A percentile compares a stretch with the other conserved stretches of the same genome.
phyloP scores from a whole-genome alignment of 2,113 vertebrate species.

The Cyanistes caeruleus region DNA sequence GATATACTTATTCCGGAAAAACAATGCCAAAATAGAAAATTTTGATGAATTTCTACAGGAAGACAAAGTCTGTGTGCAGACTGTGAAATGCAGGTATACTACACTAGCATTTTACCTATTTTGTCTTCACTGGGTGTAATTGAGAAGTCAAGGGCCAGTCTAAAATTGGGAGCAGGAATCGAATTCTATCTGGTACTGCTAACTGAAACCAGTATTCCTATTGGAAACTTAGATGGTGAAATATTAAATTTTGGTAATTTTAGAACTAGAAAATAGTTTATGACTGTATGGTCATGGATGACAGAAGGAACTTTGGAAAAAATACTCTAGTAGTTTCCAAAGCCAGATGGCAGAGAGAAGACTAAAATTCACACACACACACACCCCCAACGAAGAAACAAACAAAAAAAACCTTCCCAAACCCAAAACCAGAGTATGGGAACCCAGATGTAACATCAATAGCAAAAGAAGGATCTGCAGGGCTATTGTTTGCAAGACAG shows the following conservation, averaged over 20 bases:
- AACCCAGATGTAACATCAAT: not conserved
- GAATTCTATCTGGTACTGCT: not conserved
- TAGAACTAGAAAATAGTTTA: slow-evolving; percentile 23
- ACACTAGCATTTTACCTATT: not conserved
- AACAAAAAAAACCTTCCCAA: not conserved
- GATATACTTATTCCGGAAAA: slow-evolving; percentile 19
- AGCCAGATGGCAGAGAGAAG: slow-evolving; percentile 20
- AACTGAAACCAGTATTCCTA: slow-evolving; percentile 8
- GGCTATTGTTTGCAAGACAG: not conserved
- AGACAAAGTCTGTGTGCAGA: not conserved
- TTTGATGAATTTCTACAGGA: not conserved
- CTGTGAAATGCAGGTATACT: not conserved
- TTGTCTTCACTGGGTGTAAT: not conserved
- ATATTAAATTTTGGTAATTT: slow-evolving; percentile 35
- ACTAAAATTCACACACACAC: not conserved
- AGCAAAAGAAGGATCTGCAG: not conserved
- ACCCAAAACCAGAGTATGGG: not conserved
- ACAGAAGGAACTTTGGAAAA: not conserved
- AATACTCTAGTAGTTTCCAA: not conserved
- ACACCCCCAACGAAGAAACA: not conserved
- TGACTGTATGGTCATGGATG: not conserved
- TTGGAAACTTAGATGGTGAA: not conserved
- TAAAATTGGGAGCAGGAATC: not conserved
- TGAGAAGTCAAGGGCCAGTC: not conserved
- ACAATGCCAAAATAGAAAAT: not conserved